phyloP scores from a whole-genome alignment of 2,113 vertebrate species.

The Zapornia atra region DNA sequence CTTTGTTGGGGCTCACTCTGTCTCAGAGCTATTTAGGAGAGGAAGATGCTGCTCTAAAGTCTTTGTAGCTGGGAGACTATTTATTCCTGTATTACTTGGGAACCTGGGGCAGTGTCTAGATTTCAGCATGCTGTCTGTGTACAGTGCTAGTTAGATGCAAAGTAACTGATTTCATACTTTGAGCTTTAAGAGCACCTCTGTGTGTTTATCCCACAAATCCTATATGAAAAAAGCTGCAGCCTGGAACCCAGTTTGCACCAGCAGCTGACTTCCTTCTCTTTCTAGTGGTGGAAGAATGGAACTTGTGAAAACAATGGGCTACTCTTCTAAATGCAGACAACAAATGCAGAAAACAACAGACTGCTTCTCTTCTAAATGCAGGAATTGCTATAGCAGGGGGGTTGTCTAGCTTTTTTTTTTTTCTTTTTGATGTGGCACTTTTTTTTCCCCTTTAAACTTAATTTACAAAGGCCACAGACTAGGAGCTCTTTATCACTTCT shows the following conservation, averaged over 20 bases:
- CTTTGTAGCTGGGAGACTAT: background rate
- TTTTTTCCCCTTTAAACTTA: background rate
- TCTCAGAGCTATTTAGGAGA: background rate
- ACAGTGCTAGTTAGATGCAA: background rate
- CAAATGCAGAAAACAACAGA: background rate
- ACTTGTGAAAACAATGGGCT: background rate
- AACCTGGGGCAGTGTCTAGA: background rate
- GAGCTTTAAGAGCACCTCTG: background rate
- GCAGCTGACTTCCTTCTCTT: background rate
- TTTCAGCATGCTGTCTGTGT: background rate
- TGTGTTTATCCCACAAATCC: background rate
- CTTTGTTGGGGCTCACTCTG: background rate
- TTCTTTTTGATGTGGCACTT: background rate
- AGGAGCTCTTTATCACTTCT: background rate
- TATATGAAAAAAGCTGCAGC: background rate
- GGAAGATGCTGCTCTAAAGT: background rate
- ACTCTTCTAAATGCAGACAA: background rate
- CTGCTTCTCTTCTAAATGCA: background rate
- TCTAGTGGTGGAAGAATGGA: background rate
- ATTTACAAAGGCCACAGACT: background rate
- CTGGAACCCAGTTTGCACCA: rapidly evolving
- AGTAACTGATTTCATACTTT: background rate
- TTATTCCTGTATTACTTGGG: background rate
- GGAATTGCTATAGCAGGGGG: background rate
- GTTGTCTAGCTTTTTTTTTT: too few species aligned